These are phyloP conservation scores for Centropus unirufus DNA, from an alignment of 2,113 vertebrate genomes.

Conservation along the genomic window DNA sequence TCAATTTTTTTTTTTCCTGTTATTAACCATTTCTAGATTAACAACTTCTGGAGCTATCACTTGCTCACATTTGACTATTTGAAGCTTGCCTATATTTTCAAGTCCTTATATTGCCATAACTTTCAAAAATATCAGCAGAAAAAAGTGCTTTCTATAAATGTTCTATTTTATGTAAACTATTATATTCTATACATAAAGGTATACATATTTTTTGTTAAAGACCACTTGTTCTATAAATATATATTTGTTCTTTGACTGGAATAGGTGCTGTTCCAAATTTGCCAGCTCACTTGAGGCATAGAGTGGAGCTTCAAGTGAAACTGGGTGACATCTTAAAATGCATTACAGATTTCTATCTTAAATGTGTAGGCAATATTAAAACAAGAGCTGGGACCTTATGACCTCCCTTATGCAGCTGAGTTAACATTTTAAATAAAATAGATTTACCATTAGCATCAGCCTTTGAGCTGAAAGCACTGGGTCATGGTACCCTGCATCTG, in stretches of 20 bases:
- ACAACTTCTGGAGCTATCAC: neutral
- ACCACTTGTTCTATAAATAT: neutral
- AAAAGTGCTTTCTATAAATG: neutral
- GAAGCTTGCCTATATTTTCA: neutral
- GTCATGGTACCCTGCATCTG: neutral
- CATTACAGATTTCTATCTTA: neutral
- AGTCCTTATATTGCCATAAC: neutral
- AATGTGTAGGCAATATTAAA: neutral
- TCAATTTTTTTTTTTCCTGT: neutral
- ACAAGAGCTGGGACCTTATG: neutral
- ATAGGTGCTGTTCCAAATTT: neutral
- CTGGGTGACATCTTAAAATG: neutral
- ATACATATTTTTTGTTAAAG: neutral
- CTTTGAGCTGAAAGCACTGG: neutral
- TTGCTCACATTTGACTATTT: neutral
- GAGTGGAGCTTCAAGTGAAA: neutral
- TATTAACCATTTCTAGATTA: neutral
- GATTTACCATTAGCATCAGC: neutral
- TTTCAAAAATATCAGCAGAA: neutral
- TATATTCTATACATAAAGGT: neutral
- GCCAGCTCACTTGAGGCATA: neutral
- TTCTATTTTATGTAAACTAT: neutral
- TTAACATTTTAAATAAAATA: constrained; percentile 7
- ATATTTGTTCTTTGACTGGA: neutral
- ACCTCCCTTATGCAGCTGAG: neutral